Evolutionary conservation across 2,797 vertebrate species (phyloP), one percentile per base, ranked within the genome.

Genomic region (Falco novaeseelandiae): DNA sequence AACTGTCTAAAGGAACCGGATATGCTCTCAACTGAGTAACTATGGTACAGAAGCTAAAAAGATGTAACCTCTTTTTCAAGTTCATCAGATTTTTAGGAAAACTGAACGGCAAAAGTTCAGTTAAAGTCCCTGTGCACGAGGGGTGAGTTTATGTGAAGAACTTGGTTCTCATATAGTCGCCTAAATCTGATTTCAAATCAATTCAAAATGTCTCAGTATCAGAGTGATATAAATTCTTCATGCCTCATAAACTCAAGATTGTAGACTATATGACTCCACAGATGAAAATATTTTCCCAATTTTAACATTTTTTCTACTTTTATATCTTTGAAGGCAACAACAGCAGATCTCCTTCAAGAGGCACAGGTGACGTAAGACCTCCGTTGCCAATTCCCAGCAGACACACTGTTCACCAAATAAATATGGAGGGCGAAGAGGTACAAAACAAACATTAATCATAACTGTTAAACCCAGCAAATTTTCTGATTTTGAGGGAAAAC

Each of bases 281-380:
- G 32, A 25, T 30, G 7, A 70, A 90, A 52, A 62, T 6, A n/a
- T 71, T 76, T 57, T 76, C 70, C 52, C 44, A 30, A 11, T 52
- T 93, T 93, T 67, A 70, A 85, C 5, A 12, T 36, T 30, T 89
- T 85, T 71, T 76, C 71, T 90, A n/a, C 61, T 66, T 66, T 52
- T 83, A 2, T 27, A 15, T 36, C 69, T 93, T 91, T 66, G 51
- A 95, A 98, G 98, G 98, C 46, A 82, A 81, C 29, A 83, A 84
- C 76, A 97, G 96, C 78, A 97, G 98, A 89, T 97, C 93, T 8
- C 98, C 96, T 70, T 94, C 98, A 14, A 98, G 98, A 95, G 73
- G 57, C 6, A 6, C 82, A 62, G 72, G 86, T 8, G 98, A 98
- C n/a, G 9, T 76, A 52, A 98, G 98, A 88, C 95, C 95, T 21